Evolutionary conservation across 92 coral and sea anemone species (phyloP).

Genomic region (Galaxea fascicularis): DNA sequence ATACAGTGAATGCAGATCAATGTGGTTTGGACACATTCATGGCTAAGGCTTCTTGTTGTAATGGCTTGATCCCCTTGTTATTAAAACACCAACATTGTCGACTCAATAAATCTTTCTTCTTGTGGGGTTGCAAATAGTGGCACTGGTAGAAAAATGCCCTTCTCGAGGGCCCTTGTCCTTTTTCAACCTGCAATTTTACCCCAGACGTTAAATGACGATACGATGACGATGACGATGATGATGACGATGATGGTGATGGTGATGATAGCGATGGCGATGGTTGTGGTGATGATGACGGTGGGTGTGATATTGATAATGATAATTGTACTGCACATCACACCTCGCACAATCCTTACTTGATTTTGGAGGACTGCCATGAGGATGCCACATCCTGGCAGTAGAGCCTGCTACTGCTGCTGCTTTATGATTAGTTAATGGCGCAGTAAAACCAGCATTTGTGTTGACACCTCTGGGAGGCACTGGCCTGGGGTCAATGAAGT

Average conservation of each 20-base stretch:
- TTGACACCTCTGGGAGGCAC: neutral
- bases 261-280: neutral
- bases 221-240: neutral
- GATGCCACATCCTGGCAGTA: neutral
- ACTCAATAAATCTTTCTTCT: too few species aligned
- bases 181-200: too few species aligned
- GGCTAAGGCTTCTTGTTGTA: too few species aligned
- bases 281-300: neutral
- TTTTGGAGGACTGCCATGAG: neutral
- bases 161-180: too few species aligned
- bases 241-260: neutral
- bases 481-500: neutral
- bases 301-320: neutral
- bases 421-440: neutral
- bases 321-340: neutral
- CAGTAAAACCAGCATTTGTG: neutral
- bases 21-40: too few species aligned
- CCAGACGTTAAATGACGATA: too few species aligned
- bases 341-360: neutral
- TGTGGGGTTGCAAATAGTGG: too few species aligned
- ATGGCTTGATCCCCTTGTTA: too few species aligned
- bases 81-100: too few species aligned
- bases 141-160: too few species aligned
- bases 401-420: neutral
- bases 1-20: neutral